Evolutionary conservation across 2,797 vertebrate genomes (phyloP).

Genomic region (Hoplostethus atlanticus): DNA sequence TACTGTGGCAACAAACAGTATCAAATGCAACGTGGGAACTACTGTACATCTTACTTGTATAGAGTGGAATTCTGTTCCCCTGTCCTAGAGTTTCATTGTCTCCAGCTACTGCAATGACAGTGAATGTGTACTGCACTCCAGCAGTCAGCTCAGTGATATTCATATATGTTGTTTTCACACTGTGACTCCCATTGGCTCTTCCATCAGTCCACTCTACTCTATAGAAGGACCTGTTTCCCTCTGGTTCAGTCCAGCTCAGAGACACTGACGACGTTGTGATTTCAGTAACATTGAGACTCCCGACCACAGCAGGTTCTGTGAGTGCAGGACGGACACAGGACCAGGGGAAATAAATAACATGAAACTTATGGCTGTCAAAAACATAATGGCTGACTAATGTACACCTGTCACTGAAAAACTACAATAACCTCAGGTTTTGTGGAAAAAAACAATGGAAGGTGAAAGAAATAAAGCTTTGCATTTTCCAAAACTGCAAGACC

Average conservation of each 20-base stretch:
- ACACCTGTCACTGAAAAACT: too few relatives aligned
- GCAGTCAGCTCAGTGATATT: constrained; percentile 15
- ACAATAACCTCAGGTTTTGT: too few relatives aligned
- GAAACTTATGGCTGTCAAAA: not conserved
- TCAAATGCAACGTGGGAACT: too few relatives aligned
- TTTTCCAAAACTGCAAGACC: too few relatives aligned
- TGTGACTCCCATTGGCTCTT: not conserved
- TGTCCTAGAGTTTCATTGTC: constrained; percentile 24
- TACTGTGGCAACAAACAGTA: too few relatives aligned
- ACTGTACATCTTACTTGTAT: constrained; percentile 32
- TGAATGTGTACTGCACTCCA: not conserved
- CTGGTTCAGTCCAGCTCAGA: constrained; percentile 37
- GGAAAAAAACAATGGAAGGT: too few relatives aligned
- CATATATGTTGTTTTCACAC: not conserved
- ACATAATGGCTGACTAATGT: not conserved
- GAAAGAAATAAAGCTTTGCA: too few relatives aligned
- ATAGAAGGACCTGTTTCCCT: constrained; percentile 19
- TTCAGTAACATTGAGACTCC: not conserved
- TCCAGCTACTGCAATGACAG: constrained; percentile 13
- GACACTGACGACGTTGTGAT: constrained; percentile 43
- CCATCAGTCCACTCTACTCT: not conserved
- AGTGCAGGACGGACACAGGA: constrained; percentile 19
- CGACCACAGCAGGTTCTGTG: constrained; percentile 38
- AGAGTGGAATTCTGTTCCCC: not conserved
- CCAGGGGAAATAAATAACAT: not conserved